Base-by-base conservation (phyloP, 1,140 invertebrate species). In the Meteorus sp. region DNA sequence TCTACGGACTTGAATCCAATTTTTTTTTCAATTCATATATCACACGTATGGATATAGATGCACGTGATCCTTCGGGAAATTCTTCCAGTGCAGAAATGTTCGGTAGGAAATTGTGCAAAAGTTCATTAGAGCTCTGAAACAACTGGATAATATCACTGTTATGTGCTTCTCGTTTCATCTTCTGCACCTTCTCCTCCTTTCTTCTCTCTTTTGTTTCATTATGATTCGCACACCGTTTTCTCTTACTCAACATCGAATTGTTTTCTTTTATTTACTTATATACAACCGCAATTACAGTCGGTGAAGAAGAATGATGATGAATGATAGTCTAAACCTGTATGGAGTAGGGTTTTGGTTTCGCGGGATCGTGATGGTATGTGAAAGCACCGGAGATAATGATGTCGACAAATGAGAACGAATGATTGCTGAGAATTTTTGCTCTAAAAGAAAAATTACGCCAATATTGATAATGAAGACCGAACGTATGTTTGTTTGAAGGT, bases 371-470 rank as follows among this genome's bases (percentile, higher is more conserved):
- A n/a, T n/a, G n/a, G n/a, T n/a, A n/a, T n/a, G n/a, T n/a, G n/a
- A n/a, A n/a, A n/a, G n/a, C n/a, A n/a, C n/a, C n/a, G n/a, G n/a
- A n/a, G n/a, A n/a, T n/a, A n/a, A n/a, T 47, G 39, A 52, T 37
- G 44, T 48, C 47, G 56, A 58, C 56, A 62, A 62, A 62, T 62
- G 56, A 55, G 51, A 51, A 62, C 56, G 58, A 62, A 62, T 35
- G 51, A 58, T 57, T 48, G 19, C 15, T 31, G 8, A 35, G 29
- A 45, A 55, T 48, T 37, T 29, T 54, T 41, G n/a, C n/a, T n/a
- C n/a, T n/a, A n/a, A n/a, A n/a, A n/a, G n/a, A n/a, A n/a, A n/a
- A n/a, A n/a, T n/a, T n/a, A n/a, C n/a, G n/a, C n/a, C n/a, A n/a
- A n/a, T n/a, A n/a, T n/a, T n/a, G n/a, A n/a, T n/a, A n/a, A n/a